Base-by-base conservation (phyloP, 2,113 vertebrate genomes). In the Alethe castanea region DNA sequence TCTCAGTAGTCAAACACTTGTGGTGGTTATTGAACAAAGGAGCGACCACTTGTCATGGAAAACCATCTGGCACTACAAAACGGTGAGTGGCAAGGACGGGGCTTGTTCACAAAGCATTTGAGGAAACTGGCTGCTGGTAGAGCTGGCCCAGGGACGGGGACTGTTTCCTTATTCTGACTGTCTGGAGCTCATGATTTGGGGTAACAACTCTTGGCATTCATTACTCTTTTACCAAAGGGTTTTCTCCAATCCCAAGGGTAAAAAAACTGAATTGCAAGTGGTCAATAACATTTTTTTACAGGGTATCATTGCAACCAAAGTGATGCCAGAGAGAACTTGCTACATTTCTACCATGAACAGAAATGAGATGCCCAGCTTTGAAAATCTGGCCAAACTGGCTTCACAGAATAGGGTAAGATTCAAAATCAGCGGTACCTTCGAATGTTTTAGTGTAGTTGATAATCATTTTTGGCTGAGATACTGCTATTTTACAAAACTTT, bases 241-340 rank as follows among this genome's bases (percentile, higher is more conserved):
- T 74, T 28, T 54, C 47, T 36, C 19, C 20, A n/a, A 5, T 22
- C 15, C 17, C 28, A 22, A 4, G 7, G 6, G 2, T 26, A 14
- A 26, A 18, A 66, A 47, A 4, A 56, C 17, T 8, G 7, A 64
- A 56, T 14, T 35, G 17, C 9, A 3, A 36, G 25, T 35, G 17
- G 2, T 71, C 9, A 48, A 35, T 17, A 48, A 31, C 31, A 76
- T 96, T 90, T 48, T 88, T 59, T 91, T 81, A 64, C 89, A 98
- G 98, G 95, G 95, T 24, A 61, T 93, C 6, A 84, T 96, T 62
- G 97, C 94, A 57, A 95, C 33, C 59, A 96, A 93, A 89, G 0
- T 97, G 36, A 18, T 85, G 15, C 16, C 44, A 35, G 73, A 94
- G 45, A 92, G 94, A 72, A 4, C 8, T 4, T 98, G 98, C 91